These are phyloP conservation scores for Sternotherus odoratus DNA, from an alignment of 2,797 vertebrate species.

Conservation along the genomic window DNA sequence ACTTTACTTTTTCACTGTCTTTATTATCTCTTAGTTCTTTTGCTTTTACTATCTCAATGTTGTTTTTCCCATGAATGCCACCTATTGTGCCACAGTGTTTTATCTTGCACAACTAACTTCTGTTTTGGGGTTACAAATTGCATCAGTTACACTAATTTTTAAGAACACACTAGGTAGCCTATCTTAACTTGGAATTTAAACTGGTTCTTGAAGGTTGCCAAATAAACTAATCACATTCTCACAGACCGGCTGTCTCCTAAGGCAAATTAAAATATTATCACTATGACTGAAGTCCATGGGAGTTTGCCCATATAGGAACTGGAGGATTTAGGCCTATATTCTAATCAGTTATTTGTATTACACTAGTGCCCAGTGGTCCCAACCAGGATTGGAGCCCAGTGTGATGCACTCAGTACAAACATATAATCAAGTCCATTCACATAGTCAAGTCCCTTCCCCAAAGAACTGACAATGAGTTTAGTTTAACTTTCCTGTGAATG, in stretches of 20 bases:
- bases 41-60: rapidly evolving
- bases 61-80: neutral
- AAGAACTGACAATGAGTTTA: neutral
- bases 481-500: neutral
- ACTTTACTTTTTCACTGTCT: neutral
- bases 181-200: neutral
- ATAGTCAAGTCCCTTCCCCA: neutral
- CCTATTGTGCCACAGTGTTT: neutral
- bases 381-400: neutral
- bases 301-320: neutral
- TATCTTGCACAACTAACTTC: neutral
- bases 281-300: constrained; percentile 4
- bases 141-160: neutral
- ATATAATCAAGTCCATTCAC: neutral
- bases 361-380: neutral
- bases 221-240: constrained; percentile 50
- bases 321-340: neutral
- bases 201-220: constrained; percentile 34
- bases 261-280: constrained; percentile 23
- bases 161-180: neutral
- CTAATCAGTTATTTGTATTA: neutral
- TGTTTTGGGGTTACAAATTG: neutral
- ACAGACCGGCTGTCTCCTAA: constrained; percentile 24
- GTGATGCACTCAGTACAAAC: neutral
- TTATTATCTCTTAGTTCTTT: neutral